phyloP scores from a whole-genome alignment of 2,113 vertebrate species.

The Todiramphus saurophagus region DNA sequence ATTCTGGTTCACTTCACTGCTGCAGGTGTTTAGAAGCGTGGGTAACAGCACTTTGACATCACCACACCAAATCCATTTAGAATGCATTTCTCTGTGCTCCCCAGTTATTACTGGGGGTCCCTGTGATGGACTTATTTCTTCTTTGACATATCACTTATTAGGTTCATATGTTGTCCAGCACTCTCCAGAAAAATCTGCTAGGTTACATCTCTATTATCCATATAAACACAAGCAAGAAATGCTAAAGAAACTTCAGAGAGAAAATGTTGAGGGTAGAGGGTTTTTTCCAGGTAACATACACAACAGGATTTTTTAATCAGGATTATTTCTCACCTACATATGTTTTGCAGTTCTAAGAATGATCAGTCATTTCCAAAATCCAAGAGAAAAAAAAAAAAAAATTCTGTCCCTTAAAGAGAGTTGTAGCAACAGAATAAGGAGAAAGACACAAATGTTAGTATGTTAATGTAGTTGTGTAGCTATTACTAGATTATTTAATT shows the following conservation, averaged over 20 bases:
- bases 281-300: neutral
- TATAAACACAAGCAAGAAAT: no score
- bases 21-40: neutral
- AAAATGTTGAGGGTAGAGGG: neutral
- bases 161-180: neutral
- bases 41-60: neutral
- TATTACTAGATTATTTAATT: neutral
- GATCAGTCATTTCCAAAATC: neutral
- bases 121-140: neutral
- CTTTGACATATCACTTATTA: neutral
- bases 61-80: neutral
- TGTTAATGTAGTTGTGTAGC: neutral
- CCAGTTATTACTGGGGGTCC: neutral
- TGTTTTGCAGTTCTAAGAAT: neutral
- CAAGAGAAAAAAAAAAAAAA: no score
- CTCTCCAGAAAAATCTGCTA: neutral
- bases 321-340: neutral
- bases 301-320: neutral
- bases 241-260: neutral
- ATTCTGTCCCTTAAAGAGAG: neutral
- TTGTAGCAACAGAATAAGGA: neutral
- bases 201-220: neutral
- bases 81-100: neutral
- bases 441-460: neutral
- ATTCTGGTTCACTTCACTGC: neutral